phyloP scores from a whole-genome alignment of 2,113 vertebrate species.

The Phalacrocorax brasilianus region DNA sequence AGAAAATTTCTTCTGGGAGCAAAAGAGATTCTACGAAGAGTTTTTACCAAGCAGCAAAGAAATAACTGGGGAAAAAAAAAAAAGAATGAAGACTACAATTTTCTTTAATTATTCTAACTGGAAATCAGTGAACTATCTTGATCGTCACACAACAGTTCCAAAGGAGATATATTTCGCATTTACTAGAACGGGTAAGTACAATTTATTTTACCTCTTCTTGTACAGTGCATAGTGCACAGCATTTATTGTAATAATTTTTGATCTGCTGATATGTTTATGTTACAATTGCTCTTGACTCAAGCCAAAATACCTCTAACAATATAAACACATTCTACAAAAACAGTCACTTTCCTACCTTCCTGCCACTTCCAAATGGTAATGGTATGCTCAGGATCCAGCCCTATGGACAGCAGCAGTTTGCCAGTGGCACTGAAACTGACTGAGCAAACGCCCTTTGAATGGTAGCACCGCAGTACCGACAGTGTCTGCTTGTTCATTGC shows the following conservation, averaged over 20 bases:
- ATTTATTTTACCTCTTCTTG: background rate
- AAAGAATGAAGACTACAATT: background rate
- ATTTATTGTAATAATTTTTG: background rate
- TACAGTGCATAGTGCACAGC: background rate
- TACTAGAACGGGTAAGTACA: background rate
- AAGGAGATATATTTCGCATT: background rate
- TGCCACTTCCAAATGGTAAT: conserved; percentile 98
- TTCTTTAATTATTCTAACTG: background rate
- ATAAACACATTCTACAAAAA: background rate
- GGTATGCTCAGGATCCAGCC: conserved; percentile 91
- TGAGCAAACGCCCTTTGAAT: conserved; percentile 90
- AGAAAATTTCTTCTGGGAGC: background rate
- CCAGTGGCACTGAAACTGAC: conserved; percentile 99
- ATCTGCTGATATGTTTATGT: background rate
- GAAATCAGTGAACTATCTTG: background rate
- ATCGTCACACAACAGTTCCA: background rate
- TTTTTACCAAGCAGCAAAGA: background rate
- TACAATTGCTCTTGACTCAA: background rate
- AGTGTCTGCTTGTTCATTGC: conserved; percentile 94
- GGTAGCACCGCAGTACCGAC: conserved; percentile 91
- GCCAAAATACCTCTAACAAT: background rate
- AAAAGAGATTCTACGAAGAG: background rate
- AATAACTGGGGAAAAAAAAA: background rate
- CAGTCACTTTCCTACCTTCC: conserved; percentile 81
- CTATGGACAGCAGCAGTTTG: conserved; percentile 91